Evolutionary conservation across 2,113 vertebrate genomes (phyloP), one percentile per base, ranked within the genome.

Genomic region (Aptenodytes forsteri): DNA sequence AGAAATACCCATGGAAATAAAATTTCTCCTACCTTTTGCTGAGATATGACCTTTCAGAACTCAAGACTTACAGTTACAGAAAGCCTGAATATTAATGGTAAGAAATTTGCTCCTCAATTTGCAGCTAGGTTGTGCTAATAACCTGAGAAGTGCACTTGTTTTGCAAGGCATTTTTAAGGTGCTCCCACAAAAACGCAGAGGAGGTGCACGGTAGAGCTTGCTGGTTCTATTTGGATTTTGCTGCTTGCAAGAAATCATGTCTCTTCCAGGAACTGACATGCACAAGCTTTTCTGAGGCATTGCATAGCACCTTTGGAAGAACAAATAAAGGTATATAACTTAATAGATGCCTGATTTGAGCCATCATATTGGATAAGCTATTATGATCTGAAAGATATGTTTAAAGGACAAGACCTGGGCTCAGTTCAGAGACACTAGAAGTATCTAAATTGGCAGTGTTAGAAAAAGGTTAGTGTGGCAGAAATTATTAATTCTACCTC

Each of bases 401-500:
- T 87, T 56, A 65, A 93, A 86, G 40, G 38, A 59, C 56, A 92
- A 71, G 64, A 87, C 16, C 42, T 72, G 54, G 72, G 47, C 80
- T 92, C 80, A 78, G 42, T 67, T 83, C 75, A 89, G 92, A 70
- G 42, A 8, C 34, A 46, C 13, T 30, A 27, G 55, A 93, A 65
- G 36, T 44, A 69, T 77, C 49, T 81, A 64, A 64, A 87, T 65
- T 56, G n/a, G 18, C 83, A 91, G 34, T 59, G 38, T 81, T 87
- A 87, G 69, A 84, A 75, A 87, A 93, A 78, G 40, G 42, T 91
- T 71, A 78, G 18, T 4, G 1, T 83, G 36, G 49, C 91, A 80
- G 76, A 95, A 89, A 79, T 64, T 0, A 46, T 40, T 90, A 21
- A 87, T 84, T 96, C 86, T 95, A 91, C 94, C 77, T 95, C 90